A percentile compares a stretch with the other conserved stretches of the same genome.
These are phyloP conservation scores for Aphelenchoides fujianensis DNA, from an alignment of 1,140 invertebrate species.

Conservation along the genomic window DNA sequence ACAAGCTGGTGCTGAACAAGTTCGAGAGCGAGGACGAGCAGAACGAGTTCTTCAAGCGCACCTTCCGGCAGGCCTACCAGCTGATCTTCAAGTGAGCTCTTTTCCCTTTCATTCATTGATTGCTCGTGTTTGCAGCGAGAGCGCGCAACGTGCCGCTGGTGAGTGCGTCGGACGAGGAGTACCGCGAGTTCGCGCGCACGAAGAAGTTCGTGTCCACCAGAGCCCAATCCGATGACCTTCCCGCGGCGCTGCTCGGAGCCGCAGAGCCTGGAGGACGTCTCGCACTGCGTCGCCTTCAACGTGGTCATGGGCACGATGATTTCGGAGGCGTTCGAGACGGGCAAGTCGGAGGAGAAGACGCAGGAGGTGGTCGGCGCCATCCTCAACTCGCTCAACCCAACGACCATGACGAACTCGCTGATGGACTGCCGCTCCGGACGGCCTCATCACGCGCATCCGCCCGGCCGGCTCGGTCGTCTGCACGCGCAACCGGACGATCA, in stretches of 20 bases:
- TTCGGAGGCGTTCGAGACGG: conserved; percentile 13
- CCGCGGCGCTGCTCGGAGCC: conserved; percentile 31
- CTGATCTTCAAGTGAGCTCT: conserved; percentile 41
- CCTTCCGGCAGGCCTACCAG: conserved; percentile 38
- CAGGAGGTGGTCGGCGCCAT: not conserved
- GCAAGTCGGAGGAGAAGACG: conserved; percentile 28
- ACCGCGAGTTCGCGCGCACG: conserved; percentile 27
- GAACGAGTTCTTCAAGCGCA: conserved; percentile 40
- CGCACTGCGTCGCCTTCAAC: conserved; percentile 43
- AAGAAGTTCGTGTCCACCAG: conserved; percentile 20
- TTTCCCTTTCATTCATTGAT: not conserved
- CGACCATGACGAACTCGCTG: conserved; percentile 31
- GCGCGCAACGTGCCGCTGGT: conserved; percentile 23
- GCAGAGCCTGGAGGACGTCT: conserved; percentile 18
- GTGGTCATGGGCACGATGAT: conserved; percentile 35
- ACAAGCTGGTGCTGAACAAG: conserved; percentile 25
- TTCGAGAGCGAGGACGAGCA: conserved; percentile 28
- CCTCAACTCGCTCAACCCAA: not conserved
- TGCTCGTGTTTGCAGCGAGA: conserved; percentile 31
- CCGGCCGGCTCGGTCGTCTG: conserved; percentile 23
- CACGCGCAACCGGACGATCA: not conserved
- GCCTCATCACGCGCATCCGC: conserved; percentile 39
- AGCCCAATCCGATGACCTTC: conserved; percentile 1
- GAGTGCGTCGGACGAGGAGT: conserved; percentile 27
- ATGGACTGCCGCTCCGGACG: conserved; percentile 41